These are phyloP conservation scores for Dolomedes plantarius DNA, from an alignment of 2,888 invertebrate genomes.

Conservation along the genomic window DNA sequence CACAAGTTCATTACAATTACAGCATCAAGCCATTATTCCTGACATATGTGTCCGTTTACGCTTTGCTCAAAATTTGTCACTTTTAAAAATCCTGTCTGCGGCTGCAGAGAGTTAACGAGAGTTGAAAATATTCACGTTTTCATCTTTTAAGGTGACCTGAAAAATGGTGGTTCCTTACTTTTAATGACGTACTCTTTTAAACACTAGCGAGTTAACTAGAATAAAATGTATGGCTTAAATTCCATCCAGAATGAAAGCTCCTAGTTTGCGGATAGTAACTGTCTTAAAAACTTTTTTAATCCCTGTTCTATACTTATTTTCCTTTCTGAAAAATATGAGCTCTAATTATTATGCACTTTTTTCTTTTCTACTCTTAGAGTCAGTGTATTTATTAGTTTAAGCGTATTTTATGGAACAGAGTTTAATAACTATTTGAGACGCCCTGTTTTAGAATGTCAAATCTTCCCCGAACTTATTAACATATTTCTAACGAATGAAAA, in stretches of 20 bases:
- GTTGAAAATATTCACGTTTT: constrained; percentile 25
- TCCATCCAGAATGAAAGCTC: constrained; percentile 3
- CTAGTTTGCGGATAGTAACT: not conserved
- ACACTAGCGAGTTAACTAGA: constrained; percentile 26
- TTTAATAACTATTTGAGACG: no score
- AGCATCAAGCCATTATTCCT: constrained; percentile 11
- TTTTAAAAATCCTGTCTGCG: constrained; percentile 37
- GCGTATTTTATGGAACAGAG: no score
- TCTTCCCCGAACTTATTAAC: no score
- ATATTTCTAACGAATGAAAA: no score
- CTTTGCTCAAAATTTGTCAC: constrained; percentile 3
- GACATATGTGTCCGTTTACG: constrained; percentile 4
- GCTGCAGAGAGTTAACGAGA: constrained; percentile 35
- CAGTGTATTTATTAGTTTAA: no score
- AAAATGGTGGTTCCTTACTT: constrained; percentile 23
- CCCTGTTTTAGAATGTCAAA: no score
- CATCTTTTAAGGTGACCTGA: constrained; percentile 28
- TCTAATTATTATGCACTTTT: no score
- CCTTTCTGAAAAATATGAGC: no score
- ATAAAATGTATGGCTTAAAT: constrained; percentile 28
- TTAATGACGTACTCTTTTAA: constrained; percentile 10
- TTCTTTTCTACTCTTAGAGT: no score
- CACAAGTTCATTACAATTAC: constrained; percentile 17
- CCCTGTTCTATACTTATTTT: no score
- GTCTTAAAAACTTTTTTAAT: not conserved